These are phyloP conservation scores for Tipula vernalis DNA, from an alignment of 2,888 invertebrate species.

Conservation along the genomic window DNA sequence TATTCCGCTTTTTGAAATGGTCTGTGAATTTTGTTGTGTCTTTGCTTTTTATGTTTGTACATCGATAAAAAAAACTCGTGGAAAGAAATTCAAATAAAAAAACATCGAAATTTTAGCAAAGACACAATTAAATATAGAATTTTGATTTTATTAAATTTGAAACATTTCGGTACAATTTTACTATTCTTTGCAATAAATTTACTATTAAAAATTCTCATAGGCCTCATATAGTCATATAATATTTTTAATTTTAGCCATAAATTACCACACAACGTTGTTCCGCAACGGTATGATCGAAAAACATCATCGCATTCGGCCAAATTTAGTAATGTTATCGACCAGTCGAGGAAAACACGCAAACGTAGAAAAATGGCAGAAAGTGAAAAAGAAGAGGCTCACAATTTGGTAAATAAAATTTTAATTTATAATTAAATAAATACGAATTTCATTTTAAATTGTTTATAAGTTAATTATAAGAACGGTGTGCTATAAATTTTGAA, in stretches of 20 bases:
- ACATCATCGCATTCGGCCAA: not conserved
- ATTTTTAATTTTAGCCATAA: not conserved
- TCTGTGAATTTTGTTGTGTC: too few species aligned
- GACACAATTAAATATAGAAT: not conserved
- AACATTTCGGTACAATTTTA: too few species aligned
- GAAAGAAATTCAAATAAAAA: not conserved
- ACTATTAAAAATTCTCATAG: not conserved
- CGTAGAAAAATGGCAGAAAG: constrained; percentile 50
- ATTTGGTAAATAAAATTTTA: constrained; percentile 42
- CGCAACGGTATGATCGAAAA: not conserved
- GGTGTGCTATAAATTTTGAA: not conserved
- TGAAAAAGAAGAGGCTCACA: constrained; percentile 70
- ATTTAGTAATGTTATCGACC: not conserved
- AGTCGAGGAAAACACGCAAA: constrained; percentile 12
- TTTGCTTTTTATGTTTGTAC: too few species aligned
- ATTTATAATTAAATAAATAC: not conserved
- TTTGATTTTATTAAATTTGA: too few species aligned
- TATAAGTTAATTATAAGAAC: not conserved
- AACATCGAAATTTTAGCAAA: not conserved
- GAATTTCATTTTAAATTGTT: not conserved
- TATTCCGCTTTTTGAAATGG: too few species aligned
- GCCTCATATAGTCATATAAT: not conserved
- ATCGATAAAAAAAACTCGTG: too few species aligned
- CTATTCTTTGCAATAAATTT: too few species aligned
- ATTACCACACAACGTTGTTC: not conserved